phyloP scores from a whole-genome alignment of 1,140 invertebrate genomes.

The Coelopa frigida region DNA sequence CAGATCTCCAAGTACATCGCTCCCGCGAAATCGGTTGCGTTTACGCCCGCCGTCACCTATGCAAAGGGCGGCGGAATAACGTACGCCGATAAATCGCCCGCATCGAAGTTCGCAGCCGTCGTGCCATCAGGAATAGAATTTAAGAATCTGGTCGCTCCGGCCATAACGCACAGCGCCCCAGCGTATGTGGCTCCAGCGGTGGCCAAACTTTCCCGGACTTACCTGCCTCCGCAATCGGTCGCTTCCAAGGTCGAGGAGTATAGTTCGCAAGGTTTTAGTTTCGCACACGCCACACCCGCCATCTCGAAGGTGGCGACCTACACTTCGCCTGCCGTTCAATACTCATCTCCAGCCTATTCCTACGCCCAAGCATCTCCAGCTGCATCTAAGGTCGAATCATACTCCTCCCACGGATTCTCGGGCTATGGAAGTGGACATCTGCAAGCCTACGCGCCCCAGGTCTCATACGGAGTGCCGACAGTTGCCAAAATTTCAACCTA shows the following conservation, averaged over 20 bases:
- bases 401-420: constrained; percentile 26
- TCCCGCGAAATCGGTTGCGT: constrained; percentile 24
- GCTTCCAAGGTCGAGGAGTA: constrained; percentile 4
- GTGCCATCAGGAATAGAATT: constrained; percentile 36
- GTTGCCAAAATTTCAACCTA: not conserved
- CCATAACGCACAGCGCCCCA: constrained; percentile 17
- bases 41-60: constrained; percentile 28
- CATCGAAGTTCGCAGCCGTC: constrained; percentile 34
- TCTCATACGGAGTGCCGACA: constrained; percentile 7
- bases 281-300: constrained; percentile 14
- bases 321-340: constrained; percentile 9
- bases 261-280: constrained; percentile 3
- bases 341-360: constrained; percentile 17
- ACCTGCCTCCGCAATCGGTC: constrained; percentile 19
- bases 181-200: constrained; percentile 15
- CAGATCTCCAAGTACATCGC: constrained; percentile 30
- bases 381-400: constrained; percentile 28
- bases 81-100: constrained; percentile 40
- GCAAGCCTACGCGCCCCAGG: constrained; percentile 4
- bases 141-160: constrained; percentile 31
- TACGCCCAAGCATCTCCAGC: too few species aligned
- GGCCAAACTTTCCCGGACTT: constrained; percentile 18
- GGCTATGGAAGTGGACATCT: constrained; percentile 15
- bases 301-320: constrained; percentile 31
- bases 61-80: constrained; percentile 22